Evolutionary conservation across 2,113 vertebrate genomes (phyloP), one percentile per base, ranked within the genome.

Genomic region (Lontra canadensis): DNA sequence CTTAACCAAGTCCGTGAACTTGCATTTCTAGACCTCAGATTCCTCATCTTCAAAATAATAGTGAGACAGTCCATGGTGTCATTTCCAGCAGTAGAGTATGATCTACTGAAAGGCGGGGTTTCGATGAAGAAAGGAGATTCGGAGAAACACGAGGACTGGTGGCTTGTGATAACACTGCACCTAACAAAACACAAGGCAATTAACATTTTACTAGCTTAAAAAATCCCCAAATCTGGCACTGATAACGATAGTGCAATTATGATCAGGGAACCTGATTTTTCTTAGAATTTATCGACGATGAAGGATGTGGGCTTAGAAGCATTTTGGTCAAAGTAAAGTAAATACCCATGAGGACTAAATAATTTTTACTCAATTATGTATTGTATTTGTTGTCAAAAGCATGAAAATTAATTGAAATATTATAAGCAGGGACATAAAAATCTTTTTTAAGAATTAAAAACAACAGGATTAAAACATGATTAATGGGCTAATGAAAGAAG

Each of bases 361-460:
- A n/a, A 80, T 36, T 96, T 89, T 63, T 67, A 88, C 26, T 52
- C 74, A 29, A 31, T 52, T 74, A 78, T 57, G 65, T n/a, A 67
- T 55, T 79, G 4, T 20, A 55, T 71, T 90, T 29, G 79, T 59
- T 93, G 57, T 76, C 47, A 86, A 23, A 85, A 71, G 86, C 85
- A 89, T 92, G n/a, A 89, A 92, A 90, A 74, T 67, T 67, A 65
- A 81, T 39, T 67, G 26, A 85, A 61, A 76, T 89, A 65, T 65
- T 92, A 65, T 65, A 92, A 65, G 39, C 18, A 82, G 36, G 69
- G 76, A 80, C 14, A 79, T 47, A 63, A 79, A 93, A 82, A 14
- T 1, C 1, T 49, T 3, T 13, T 49, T 73, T 67, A 57, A 84
- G 20, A 87, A 42, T 80, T 88, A 80, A 74, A 34, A 96, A 67